phyloP scores from a whole-genome alignment of 2,888 invertebrate genomes.

The Chrysolina americana region DNA sequence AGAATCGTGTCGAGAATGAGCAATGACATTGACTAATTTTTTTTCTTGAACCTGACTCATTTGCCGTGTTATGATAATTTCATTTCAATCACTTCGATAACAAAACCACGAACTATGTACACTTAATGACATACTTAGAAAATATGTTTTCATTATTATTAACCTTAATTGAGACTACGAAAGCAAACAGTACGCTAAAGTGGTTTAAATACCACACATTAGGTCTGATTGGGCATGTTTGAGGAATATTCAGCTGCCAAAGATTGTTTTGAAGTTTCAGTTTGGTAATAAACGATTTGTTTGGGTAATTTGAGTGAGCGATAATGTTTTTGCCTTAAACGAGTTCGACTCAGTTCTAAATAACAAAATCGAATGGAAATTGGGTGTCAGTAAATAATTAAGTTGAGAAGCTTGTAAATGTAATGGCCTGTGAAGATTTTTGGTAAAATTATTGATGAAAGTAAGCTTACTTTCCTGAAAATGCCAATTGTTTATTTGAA shows the following conservation, averaged over 20 bases:
- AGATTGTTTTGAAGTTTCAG: too few relatives aligned
- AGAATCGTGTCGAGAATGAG: background rate
- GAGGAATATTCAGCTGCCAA: background rate
- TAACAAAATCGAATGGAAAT: too few relatives aligned
- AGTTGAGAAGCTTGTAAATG: too few relatives aligned
- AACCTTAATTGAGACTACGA: background rate
- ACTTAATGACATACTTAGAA: background rate
- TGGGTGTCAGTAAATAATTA: too few relatives aligned
- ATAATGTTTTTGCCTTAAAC: too few relatives aligned
- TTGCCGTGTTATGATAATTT: background rate
- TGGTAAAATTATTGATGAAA: too few relatives aligned
- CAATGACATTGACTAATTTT: background rate
- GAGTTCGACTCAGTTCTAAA: too few relatives aligned
- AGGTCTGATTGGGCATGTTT: background rate
- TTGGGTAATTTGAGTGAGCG: too few relatives aligned
- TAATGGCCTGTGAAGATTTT: too few relatives aligned
- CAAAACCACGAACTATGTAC: slow-evolving; percentile 5
- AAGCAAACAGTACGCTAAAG: background rate
- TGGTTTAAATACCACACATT: background rate
- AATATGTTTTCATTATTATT: background rate
- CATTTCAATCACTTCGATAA: background rate
- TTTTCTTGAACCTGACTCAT: background rate
- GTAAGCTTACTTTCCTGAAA: too few relatives aligned
- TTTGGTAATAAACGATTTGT: too few relatives aligned
- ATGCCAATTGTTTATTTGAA: too few relatives aligned